Evolutionary conservation across 2,113 vertebrate species (phyloP).

Genomic region (Speoplatyrhinus poulsoni): DNA sequence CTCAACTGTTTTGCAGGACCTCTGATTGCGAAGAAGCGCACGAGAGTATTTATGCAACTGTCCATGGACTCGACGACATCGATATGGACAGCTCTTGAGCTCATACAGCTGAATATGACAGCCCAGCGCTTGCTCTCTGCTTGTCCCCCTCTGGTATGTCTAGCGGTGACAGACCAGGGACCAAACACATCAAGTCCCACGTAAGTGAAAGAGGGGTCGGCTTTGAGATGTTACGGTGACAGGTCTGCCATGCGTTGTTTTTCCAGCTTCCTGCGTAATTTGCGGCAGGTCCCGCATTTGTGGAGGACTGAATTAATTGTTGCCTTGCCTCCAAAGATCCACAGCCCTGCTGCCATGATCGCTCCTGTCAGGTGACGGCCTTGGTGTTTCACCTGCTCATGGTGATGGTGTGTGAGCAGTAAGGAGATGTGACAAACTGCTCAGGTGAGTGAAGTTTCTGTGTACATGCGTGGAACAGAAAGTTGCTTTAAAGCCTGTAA

Average conservation of each 20-base stretch:
- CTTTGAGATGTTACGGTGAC: not conserved
- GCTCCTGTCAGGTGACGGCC: not conserved
- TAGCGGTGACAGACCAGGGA: not conserved
- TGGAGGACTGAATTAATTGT: constrained; percentile 8
- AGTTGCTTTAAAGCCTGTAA: not conserved
- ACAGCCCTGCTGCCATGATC: constrained; percentile 13
- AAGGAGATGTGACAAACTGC: constrained; percentile 8
- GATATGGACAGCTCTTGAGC: not conserved
- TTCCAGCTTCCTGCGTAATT: not conserved
- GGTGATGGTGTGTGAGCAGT: constrained; percentile 10
- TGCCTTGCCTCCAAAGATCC: constrained; percentile 19
- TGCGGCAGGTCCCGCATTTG: constrained; percentile 15
- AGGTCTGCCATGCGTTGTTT: constrained; percentile 9
- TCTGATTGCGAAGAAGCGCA: constrained; percentile 10
- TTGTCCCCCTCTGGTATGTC: too few relatives aligned
- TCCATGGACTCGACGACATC: not conserved
- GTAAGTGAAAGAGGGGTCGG: not conserved
- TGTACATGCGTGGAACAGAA: not conserved
- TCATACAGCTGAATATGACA: not conserved
- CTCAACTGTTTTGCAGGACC: not conserved
- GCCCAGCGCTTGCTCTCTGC: not conserved
- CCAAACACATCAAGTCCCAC: constrained; percentile 10
- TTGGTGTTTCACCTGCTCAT: constrained; percentile 28
- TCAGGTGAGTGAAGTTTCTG: not conserved
- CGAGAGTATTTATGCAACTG: constrained; percentile 3